Base-by-base conservation (phyloP, 2,113 vertebrate species). In the Probosciger aterrimus region DNA sequence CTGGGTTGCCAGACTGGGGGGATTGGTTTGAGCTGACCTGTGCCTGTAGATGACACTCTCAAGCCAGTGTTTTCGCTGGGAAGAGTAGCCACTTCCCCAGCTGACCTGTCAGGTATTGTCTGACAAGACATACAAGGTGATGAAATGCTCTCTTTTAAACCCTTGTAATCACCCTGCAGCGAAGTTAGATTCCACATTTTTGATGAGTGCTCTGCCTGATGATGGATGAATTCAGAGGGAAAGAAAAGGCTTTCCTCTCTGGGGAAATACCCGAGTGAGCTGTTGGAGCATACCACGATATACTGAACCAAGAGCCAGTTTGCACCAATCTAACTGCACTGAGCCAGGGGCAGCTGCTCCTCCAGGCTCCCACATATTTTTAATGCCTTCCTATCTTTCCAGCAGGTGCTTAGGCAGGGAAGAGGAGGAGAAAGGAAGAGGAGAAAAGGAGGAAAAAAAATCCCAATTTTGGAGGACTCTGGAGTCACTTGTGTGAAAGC, bases 171-270 rank as follows among this genome's bases (percentile, higher is more conserved):
- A 90, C 60, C 85, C 95, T 89, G 63, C 93, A 75, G 88, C 1
- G 3, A 82, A 88, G 64, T 33, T 76, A 88, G 84, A 67, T 69
- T 64, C 90, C 30, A 20, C 68, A 18, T 68, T 91, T 82, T 88
- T 91, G 76, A 93, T 81, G 73, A 80, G 62, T 60, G 35, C 53
- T 74, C 55, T 78, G 50, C 20, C 50, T 77, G 93, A 49, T 92
- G 92, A 96, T 94, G 86, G 85, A 84, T 62, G n/a, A 68, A 62
- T 91, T 93, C 84, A 53, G 90, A 93, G 62, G 79, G 20, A 93
- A 75, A 92, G 92, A 20, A 92, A 91, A 93, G 65, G 60, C 57
- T 75, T 80, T 77, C 46, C 31, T 71, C 95, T 79, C 91, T n/a
- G 39, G 43, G 75, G 62, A 96, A 94, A 90, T 93, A 94, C 31